phyloP scores from a whole-genome alignment of 2,113 vertebrate genomes.

The Silurus glanis region DNA sequence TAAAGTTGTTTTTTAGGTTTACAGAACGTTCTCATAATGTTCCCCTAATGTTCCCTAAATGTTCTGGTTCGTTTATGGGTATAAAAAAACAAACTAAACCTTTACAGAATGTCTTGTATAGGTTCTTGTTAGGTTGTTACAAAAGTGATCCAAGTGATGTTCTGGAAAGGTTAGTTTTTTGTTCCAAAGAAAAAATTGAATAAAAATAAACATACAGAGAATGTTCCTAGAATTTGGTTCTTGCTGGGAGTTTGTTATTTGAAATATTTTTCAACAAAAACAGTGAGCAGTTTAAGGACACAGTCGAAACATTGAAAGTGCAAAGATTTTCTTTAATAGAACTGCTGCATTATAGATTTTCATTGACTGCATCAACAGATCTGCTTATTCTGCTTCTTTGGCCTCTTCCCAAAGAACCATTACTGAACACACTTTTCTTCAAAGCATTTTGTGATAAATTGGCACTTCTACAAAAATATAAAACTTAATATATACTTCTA shows the following conservation, averaged over 20 bases:
- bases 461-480: conserved; percentile 47
- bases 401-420: background rate
- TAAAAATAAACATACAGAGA: no score
- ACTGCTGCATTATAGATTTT: conserved; percentile 56
- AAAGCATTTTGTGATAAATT: conserved; percentile 37
- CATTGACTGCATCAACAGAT: conserved; percentile 49
- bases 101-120: no score
- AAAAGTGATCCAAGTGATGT: no score
- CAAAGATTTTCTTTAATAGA: conserved; percentile 71
- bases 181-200: no score
- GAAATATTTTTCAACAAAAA: background rate
- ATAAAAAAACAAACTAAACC: no score
- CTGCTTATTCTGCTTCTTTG: background rate
- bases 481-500: conserved; percentile 49
- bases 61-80: no score
- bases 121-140: no score
- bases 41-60: no score
- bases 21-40: no score
- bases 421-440: background rate
- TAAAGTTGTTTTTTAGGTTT: no score
- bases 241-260: background rate
- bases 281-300: background rate
- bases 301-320: conserved; percentile 53
- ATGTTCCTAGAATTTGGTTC: no score
- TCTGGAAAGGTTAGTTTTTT: no score